Evolutionary conservation across 2,113 vertebrate species (phyloP).

Genomic region (Ptychochromis oligacanthus): DNA sequence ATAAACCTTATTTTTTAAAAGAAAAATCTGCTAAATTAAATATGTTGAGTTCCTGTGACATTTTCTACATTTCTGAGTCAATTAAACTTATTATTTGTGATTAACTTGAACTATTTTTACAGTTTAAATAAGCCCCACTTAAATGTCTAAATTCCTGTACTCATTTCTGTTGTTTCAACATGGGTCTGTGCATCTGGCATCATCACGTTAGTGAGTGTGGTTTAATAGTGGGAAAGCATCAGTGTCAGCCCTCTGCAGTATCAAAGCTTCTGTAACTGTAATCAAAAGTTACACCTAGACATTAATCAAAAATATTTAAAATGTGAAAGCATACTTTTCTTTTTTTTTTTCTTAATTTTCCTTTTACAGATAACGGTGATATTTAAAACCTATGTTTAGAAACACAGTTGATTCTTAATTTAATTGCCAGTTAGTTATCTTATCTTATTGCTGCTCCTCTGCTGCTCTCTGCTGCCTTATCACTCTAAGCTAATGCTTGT

Average conservation of each 20-base stretch:
- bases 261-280: neutral
- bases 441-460: no score
- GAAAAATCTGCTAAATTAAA: neutral
- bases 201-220: neutral
- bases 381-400: no score
- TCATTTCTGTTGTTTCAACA: neutral
- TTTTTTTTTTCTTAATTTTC: no score
- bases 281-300: no score
- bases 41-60: neutral
- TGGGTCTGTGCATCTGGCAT: neutral
- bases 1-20: neutral
- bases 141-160: neutral
- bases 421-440: no score
- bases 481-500: no score
- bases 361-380: neutral
- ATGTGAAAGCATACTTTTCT: neutral
- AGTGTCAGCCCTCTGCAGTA: neutral
- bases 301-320: no score
- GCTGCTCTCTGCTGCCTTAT: no score
- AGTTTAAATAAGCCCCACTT: neutral
- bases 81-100: neutral
- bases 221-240: neutral
- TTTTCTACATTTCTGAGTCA: neutral
- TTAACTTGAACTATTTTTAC: neutral
- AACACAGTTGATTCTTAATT: no score